Conservation (phyloP, 2,888 invertebrate genomes). For the Helleia helle region DNA sequence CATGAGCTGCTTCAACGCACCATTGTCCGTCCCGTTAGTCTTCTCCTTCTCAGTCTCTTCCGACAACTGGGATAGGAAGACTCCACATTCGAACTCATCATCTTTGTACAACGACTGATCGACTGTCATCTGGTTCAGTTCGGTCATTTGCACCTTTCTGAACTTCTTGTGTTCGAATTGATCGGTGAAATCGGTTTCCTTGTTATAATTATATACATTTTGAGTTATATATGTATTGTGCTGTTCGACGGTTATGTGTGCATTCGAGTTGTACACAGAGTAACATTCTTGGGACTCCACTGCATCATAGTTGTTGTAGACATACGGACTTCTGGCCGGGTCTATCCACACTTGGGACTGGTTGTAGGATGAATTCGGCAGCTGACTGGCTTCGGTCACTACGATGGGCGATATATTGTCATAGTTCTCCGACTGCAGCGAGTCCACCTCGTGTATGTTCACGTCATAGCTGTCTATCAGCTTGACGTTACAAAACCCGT, state of each 20-base stretch:
- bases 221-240: constrained; percentile 53
- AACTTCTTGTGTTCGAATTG: constrained; percentile 36
- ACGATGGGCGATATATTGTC: constrained; percentile 27
- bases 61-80: constrained; percentile 43
- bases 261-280: constrained; percentile 31
- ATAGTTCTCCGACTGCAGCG: constrained; percentile 13
- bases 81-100: constrained; percentile 48
- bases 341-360: constrained; percentile 59
- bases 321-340: constrained; percentile 46
- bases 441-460: constrained; percentile 20
- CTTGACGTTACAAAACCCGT: constrained; percentile 50
- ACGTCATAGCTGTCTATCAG: constrained; percentile 39
- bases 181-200: constrained; percentile 31
- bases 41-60: constrained; percentile 40
- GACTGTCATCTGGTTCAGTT: constrained; percentile 18
- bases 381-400: constrained; percentile 31
- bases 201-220: constrained; percentile 47
- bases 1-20: constrained; percentile 56
- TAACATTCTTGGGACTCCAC: constrained; percentile 30
- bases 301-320: constrained; percentile 43
- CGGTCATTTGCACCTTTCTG: constrained; percentile 28
- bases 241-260: constrained; percentile 43
- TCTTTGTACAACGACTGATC: constrained; percentile 38
- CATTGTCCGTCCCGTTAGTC: constrained; percentile 38
- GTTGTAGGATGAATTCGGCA: constrained; percentile 28